Conservation (phyloP, 2,888 invertebrate species). For the Yponomeuta evonymella region DNA sequence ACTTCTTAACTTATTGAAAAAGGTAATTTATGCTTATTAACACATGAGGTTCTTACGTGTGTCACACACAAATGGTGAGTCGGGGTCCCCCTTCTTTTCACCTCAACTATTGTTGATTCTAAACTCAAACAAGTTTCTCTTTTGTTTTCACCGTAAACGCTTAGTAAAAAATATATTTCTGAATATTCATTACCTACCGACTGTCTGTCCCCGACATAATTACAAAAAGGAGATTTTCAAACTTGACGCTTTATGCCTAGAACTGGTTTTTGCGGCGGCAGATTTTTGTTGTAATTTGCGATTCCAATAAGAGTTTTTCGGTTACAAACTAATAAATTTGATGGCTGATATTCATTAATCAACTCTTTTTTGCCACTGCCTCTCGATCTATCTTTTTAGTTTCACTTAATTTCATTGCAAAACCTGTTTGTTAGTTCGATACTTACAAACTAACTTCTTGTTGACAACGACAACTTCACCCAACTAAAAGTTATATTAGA, state of each 20-base stretch:
- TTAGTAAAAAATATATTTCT: constrained; percentile 30
- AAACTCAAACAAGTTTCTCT: constrained; percentile 48
- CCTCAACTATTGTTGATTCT: constrained; percentile 55
- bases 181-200: constrained; percentile 44
- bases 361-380: neutral
- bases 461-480: neutral
- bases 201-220: constrained; percentile 29
- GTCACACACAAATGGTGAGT: constrained; percentile 47
- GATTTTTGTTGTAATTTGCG: constrained; percentile 11
- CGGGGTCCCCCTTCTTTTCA: constrained; percentile 54
- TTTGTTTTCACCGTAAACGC: constrained; percentile 49
- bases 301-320: neutral
- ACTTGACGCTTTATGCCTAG: constrained; percentile 27
- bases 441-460: neutral
- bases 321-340: constrained; percentile 10
- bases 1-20: neutral
- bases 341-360: constrained; percentile 3
- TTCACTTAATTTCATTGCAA: constrained; percentile 10
- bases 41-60: neutral
- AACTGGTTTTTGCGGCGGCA: constrained; percentile 30
- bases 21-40: constrained; percentile 15
- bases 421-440: neutral
- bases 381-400: neutral
- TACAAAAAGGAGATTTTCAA: constrained; percentile 26
- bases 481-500: constrained; percentile 19